phyloP scores from a whole-genome alignment of 1,140 invertebrate genomes.

The Hyphantria cunea region DNA sequence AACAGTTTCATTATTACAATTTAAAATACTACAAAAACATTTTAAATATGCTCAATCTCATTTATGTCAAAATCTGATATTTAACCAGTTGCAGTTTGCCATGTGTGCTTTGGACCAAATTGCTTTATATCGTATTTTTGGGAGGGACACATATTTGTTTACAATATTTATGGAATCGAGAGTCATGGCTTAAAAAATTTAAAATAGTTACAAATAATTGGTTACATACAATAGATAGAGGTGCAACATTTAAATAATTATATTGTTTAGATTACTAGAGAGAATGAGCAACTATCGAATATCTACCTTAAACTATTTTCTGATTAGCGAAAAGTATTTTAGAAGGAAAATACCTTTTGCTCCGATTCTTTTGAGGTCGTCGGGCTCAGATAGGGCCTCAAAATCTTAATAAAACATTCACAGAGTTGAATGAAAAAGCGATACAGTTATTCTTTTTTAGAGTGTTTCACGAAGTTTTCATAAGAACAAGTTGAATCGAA shows the following conservation, averaged over 20 bases:
- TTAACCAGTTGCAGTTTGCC: too few relatives aligned
- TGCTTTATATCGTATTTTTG: too few relatives aligned
- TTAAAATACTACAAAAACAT: neutral
- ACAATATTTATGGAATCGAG: neutral
- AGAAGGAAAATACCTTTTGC: constrained; percentile 22
- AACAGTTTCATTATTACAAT: constrained; percentile 1
- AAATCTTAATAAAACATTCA: constrained; percentile 25
- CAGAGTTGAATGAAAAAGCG: constrained; percentile 6
- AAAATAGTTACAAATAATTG: neutral
- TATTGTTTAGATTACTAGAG: constrained; percentile 12
- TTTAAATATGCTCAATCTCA: neutral
- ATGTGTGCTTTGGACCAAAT: too few relatives aligned
- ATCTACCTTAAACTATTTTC: too few relatives aligned
- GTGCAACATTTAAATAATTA: constrained; percentile 13
- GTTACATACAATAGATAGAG: constrained; percentile 3
- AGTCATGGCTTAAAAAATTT: too few relatives aligned
- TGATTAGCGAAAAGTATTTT: constrained; percentile 2
- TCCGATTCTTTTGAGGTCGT: constrained; percentile 40
- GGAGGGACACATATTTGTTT: too few relatives aligned
- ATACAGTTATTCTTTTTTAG: constrained; percentile 12
- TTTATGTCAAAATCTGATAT: too few relatives aligned
- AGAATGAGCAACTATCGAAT: constrained; percentile 12
- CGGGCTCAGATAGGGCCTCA: constrained; percentile 48
- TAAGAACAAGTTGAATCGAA: constrained; percentile 32
- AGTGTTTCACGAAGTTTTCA: constrained; percentile 18